phyloP scores from a whole-genome alignment of 2,888 invertebrate species.

The Drosophila formosana region DNA sequence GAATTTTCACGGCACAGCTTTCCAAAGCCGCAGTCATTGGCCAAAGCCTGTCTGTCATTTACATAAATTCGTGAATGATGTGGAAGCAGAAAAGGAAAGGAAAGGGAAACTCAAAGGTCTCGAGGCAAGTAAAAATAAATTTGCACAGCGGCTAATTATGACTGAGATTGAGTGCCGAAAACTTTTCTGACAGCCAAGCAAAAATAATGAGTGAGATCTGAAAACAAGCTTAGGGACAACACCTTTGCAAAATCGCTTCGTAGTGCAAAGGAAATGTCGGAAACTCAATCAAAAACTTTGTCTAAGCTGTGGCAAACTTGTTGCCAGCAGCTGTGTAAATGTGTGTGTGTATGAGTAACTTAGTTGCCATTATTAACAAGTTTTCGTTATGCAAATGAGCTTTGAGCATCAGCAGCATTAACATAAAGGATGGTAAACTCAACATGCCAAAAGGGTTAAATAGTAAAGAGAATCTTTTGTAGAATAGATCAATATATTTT shows the following conservation, averaged over 20 bases:
- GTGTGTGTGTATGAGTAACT: conserved; percentile 33
- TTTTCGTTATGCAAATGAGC: conserved; percentile 55
- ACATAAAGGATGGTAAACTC: neutral
- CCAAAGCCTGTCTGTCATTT: conserved; percentile 26
- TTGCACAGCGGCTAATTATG: conserved; percentile 47
- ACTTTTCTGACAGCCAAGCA: conserved; percentile 36
- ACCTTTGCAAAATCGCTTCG: conserved; percentile 44
- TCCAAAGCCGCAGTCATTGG: conserved; percentile 7
- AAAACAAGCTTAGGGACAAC: conserved; percentile 40
- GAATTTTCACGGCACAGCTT: conserved; percentile 31
- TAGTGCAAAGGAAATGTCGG: conserved; percentile 22
- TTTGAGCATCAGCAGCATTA: conserved; percentile 29
- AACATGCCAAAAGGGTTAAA: neutral
- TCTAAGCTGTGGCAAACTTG: conserved; percentile 49
- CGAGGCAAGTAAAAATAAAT: conserved; percentile 20
- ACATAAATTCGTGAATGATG: conserved; percentile 37
- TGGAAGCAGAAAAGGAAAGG: neutral
- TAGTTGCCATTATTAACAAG: conserved; percentile 58
- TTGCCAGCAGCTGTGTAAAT: conserved; percentile 35
- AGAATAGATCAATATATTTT: too few species aligned
- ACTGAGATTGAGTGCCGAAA: conserved; percentile 46
- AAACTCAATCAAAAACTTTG: conserved; percentile 59
- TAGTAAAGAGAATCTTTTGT: neutral
- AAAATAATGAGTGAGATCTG: conserved; percentile 39
- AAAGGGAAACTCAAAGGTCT: conserved; percentile 13